phyloP scores from a whole-genome alignment of 2,888 invertebrate genomes.

The Eupithecia inturbata region DNA sequence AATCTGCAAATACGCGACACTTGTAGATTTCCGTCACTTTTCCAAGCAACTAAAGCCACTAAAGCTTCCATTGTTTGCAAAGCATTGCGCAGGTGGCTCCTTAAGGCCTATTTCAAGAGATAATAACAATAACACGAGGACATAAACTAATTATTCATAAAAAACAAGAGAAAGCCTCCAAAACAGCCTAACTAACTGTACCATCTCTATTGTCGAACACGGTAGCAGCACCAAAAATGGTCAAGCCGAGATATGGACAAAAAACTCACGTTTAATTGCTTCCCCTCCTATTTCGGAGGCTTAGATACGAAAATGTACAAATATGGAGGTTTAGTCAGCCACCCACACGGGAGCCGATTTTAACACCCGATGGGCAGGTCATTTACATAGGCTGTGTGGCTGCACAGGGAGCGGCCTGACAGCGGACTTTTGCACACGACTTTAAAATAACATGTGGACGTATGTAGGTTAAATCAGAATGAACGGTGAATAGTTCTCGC shows the following conservation, averaged over 20 bases:
- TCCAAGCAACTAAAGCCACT: background rate
- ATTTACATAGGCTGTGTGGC: conserved; percentile 40
- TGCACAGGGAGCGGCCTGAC: conserved; percentile 1
- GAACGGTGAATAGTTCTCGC: background rate
- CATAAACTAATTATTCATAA: conserved; percentile 32
- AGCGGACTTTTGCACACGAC: conserved; percentile 27
- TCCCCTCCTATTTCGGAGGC: conserved; percentile 50
- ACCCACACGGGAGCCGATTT: conserved; percentile 51
- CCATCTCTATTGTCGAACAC: conserved; percentile 40
- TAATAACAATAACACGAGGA: conserved; percentile 8
- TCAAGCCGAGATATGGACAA: conserved; percentile 59
- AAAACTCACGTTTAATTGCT: conserved; percentile 60
- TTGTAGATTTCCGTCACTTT: background rate
- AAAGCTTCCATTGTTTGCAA: background rate
- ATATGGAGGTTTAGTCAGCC: conserved; percentile 51
- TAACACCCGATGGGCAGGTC: conserved; percentile 50
- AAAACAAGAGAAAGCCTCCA: conserved; percentile 49
- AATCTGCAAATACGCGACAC: background rate
- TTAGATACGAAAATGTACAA: conserved; percentile 55
- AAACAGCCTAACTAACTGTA: conserved; percentile 44
- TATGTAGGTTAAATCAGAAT: background rate
- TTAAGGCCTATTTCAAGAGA: background rate
- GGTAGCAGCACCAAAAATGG: conserved; percentile 51
- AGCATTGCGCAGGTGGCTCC: background rate
- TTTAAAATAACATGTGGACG: background rate